These are phyloP conservation scores for Oceanites oceanicus DNA, from an alignment of 2,113 vertebrate genomes.

Conservation along the genomic window DNA sequence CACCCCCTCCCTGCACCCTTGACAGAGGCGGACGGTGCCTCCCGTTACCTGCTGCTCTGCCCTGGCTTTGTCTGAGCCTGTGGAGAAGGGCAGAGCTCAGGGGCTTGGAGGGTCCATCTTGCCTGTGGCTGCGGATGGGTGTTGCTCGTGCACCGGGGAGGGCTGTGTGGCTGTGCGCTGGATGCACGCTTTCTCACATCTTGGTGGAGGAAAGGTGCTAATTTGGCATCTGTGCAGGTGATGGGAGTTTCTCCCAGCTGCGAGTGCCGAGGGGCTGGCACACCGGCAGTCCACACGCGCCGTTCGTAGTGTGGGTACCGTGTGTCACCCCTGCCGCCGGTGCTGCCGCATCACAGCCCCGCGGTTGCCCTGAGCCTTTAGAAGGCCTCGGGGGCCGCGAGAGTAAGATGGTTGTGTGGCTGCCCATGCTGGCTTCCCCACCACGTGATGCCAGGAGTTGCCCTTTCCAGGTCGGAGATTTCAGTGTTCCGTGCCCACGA, in stretches of 20 bases:
- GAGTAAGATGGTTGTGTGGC: not conserved
- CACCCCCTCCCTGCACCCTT: not conserved
- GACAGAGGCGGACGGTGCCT: accelerated
- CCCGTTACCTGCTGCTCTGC: not conserved
- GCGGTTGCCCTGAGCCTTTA: not conserved
- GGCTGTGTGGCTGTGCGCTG: not conserved
- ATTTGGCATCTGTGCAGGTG: not conserved
- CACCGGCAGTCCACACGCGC: not conserved
- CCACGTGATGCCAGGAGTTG: accelerated
- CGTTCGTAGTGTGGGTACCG: accelerated
- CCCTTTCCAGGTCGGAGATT: not conserved
- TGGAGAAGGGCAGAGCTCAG: not conserved
- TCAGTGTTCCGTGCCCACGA: accelerated
- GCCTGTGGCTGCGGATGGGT: not conserved
- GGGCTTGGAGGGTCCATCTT: not conserved
- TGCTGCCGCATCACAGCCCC: accelerated
- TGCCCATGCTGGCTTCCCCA: accelerated
- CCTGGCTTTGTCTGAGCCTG: accelerated
- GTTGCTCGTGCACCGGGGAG: accelerated
- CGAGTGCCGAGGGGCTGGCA: accelerated
- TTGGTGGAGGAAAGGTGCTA: not conserved
- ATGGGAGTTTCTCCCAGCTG: not conserved
- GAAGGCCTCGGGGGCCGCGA: not conserved
- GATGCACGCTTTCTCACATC: not conserved
- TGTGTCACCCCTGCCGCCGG: accelerated